Percentiles rank a stretch among this genome's conserved stretches.
phyloP scores from a whole-genome alignment of 2,888 invertebrate genomes.

The Drosophila merina region DNA sequence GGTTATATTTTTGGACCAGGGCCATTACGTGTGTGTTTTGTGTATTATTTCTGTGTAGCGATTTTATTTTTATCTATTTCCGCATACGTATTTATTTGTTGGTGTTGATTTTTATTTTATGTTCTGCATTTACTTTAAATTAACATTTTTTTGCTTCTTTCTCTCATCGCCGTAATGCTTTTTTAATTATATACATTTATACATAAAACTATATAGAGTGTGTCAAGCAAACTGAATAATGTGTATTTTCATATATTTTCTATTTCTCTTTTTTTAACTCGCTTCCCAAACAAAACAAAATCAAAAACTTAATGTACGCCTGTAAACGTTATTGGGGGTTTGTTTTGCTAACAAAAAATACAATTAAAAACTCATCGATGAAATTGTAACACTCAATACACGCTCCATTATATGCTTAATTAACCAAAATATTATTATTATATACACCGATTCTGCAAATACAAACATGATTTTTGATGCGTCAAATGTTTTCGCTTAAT shows the following conservation, averaged over 20 bases:
- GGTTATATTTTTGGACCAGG: conserved; percentile 34
- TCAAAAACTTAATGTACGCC: conserved; percentile 78
- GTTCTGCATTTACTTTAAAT: conserved; percentile 37
- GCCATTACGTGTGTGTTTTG: conserved; percentile 32
- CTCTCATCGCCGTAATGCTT: conserved; percentile 42
- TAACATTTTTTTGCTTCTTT: conserved; percentile 50
- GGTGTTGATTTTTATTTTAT: conserved; percentile 30
- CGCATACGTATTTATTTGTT: conserved; percentile 40
- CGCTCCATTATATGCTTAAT: conserved; percentile 55
- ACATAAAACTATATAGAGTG: conserved; percentile 35
- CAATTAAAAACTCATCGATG: conserved; percentile 52
- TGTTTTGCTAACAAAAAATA: conserved; percentile 74
- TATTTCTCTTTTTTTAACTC: conserved; percentile 83
- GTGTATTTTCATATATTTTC: conserved; percentile 83
- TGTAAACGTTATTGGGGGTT: conserved; percentile 81
- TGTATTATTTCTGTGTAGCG: conserved; percentile 17
- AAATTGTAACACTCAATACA: conserved; percentile 50
- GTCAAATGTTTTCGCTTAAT: conserved; percentile 19
- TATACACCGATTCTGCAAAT: conserved; percentile 25
- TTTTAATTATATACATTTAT: conserved; percentile 39
- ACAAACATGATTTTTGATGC: conserved; percentile 18
- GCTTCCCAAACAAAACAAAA: conserved; percentile 73
- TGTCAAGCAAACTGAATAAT: conserved; percentile 80
- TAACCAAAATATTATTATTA: conserved; percentile 51
- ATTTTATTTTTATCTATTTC: conserved; percentile 30